Base-by-base conservation (phyloP, 2,113 vertebrate species). In the Cyrtonyx montezumae region DNA sequence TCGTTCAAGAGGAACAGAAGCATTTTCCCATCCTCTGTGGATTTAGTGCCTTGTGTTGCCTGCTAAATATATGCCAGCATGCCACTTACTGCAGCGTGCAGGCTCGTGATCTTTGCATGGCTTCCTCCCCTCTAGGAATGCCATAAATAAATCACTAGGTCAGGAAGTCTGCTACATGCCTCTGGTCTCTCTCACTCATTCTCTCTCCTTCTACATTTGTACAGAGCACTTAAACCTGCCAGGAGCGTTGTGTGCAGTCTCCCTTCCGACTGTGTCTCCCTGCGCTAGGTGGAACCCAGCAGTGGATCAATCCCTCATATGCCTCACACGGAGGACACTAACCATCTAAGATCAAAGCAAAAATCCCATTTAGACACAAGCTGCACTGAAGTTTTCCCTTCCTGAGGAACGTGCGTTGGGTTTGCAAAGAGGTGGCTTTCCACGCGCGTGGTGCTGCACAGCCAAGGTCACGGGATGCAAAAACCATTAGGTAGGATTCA, bases 111-210 rank as follows among this genome's bases (percentile, higher is more conserved):
- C 89, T 74, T 94, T 91, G 91, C 89, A 70, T 79, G 82, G 84
- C 56, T 91, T 70, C 81, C 70, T 83, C 75, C 90, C 89, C 94
- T 95, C 90, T 32, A 96, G 96, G 90, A 96, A 78, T 32, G 34
- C 94, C 93, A 91, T 90, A 93, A 96, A 96, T 96, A 95, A 95
- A 96, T 86, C 94, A 95, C 76, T 28, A 62, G 90, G 87, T 84
- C 90, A 69, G 93, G 77, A 87, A 95, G 82, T 68, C 87, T 94
- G 59, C 13, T 94, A 36, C 82, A 78, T 6, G 73, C 69, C 79
- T 71, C 61, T 94, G 88, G 92, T 93, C 76, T 55, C 65, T 93
- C 91, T 91, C 79, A 32, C 45, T 73, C 25, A 0, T 92, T 74
- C 74, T 58, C 65, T 75, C 48, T 77, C 48, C 61, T 79, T 18